phyloP scores from a whole-genome alignment of 2,888 invertebrate species.

The Chaetoderma sp. region DNA sequence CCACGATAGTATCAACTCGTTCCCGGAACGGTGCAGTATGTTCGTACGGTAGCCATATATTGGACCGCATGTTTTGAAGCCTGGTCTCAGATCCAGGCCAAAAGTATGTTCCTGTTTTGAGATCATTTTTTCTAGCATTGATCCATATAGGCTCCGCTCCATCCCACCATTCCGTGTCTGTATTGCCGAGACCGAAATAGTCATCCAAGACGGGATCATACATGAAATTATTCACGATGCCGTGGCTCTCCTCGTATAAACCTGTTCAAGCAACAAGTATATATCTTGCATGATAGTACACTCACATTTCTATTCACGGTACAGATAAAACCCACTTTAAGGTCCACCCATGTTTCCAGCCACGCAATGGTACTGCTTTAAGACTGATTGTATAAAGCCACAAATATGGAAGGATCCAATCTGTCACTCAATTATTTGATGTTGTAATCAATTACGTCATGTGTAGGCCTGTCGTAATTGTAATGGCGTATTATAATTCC shows the following conservation, averaged over 20 bases:
- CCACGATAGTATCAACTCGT: slow-evolving; percentile 74
- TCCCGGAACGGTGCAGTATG: slow-evolving; percentile 70
- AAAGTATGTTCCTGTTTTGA: slow-evolving; percentile 72
- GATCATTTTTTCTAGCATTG: slow-evolving; percentile 73
- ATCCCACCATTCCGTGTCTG: slow-evolving; percentile 53
- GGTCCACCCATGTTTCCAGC: too few relatives aligned
- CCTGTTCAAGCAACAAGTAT: too few relatives aligned
- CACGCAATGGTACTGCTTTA: too few relatives aligned
- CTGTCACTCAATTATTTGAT: too few relatives aligned
- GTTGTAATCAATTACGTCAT: too few relatives aligned
- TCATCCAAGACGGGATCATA: slow-evolving; percentile 72
- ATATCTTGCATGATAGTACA: too few relatives aligned
- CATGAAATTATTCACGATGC: slow-evolving; percentile 76
- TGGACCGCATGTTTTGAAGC: slow-evolving; percentile 71
- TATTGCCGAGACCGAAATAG: slow-evolving; percentile 39
- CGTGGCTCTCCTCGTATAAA: slow-evolving; percentile 77
- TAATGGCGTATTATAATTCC: too few relatives aligned
- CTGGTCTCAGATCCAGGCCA: slow-evolving; percentile 77
- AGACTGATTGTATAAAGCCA: too few relatives aligned
- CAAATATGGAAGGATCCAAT: too few relatives aligned
- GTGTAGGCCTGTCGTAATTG: too few relatives aligned
- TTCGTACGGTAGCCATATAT: slow-evolving; percentile 66
- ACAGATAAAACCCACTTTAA: too few relatives aligned
- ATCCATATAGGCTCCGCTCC: slow-evolving; percentile 60
- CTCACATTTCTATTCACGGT: too few relatives aligned